A percentile compares a stretch with the other conserved stretches of the same genome.
These are phyloP conservation scores for Liasis olivaceus DNA, from an alignment of 2,797 vertebrate species.

Conservation along the genomic window DNA sequence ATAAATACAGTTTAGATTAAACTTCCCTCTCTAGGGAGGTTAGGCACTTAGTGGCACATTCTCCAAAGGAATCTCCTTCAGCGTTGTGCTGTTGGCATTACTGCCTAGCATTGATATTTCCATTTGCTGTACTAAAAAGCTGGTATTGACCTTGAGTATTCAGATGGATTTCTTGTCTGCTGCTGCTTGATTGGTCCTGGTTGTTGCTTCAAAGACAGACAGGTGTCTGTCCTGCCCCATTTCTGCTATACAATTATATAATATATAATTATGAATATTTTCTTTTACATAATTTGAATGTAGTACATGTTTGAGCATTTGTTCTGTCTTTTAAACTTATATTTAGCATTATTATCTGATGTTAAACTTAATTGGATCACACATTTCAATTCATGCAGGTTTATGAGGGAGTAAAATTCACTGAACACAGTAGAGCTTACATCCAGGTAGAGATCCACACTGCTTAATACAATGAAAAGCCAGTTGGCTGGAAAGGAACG, in stretches of 20 bases:
- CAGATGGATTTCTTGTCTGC: background rate
- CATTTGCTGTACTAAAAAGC: conserved; percentile 23
- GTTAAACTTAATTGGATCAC: background rate
- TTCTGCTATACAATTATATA: background rate
- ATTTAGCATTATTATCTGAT: conserved; percentile 28
- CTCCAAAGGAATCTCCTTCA: background rate
- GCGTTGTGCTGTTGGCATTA: background rate
- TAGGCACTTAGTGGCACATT: no score
- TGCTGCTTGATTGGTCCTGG: background rate
- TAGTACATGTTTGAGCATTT: conserved; percentile 41
- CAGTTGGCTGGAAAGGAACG: background rate
- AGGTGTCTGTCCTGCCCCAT: background rate
- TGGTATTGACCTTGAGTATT: background rate
- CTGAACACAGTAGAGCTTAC: background rate
- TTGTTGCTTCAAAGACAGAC: background rate
- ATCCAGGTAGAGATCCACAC: background rate
- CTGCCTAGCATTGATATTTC: background rate
- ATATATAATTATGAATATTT: no score
- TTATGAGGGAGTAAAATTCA: background rate
- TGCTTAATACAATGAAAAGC: background rate
- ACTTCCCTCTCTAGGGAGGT: background rate
- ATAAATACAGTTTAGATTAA: background rate
- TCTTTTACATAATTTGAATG: conserved; percentile 43
- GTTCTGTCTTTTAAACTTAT: conserved; percentile 15
- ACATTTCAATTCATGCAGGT: background rate